Base-by-base conservation (phyloP, 2,113 vertebrate species). In the Ptychochromis oligacanthus region DNA sequence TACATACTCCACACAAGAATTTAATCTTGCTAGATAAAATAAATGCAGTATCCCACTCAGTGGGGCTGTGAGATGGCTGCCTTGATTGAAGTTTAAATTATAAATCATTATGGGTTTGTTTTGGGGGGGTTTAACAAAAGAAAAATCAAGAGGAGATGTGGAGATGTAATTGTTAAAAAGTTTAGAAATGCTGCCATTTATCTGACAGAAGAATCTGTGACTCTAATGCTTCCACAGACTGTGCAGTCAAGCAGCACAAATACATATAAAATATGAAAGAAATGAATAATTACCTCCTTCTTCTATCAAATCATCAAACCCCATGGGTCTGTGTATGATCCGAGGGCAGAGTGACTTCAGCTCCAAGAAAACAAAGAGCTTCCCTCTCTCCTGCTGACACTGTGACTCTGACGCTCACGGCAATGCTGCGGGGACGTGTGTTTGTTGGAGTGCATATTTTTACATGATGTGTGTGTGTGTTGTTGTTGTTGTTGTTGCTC, bases 201-300 rank as follows among this genome's bases (percentile, higher is more conserved):
- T 87, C 76, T 82, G 85, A 85, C 81, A 81, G 87, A 49, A 65
- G 18, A 75, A 80, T 83, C 75, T 65, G 67, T 70, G 54, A 83
- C 54, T 81, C 54, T 59, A 76, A 83, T 52, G 20, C 77, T 77
- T 15, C 34, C 59, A 20, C 80, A 28, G 43, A 43, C 58, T 46
- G 88, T 49, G 85, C 81, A 52, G 75, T 9, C 77, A 84, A 88
- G 87, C 88, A 56, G 85, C 84, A 86, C 91, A 90, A 91, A 86
- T 84, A 75, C 84, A 83, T 72, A 87, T 76, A 81, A 89, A 90
- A 60, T 88, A 77, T 70, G 83, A 91, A 89, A 79, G 90, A 89
- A 88, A 93, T 88, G 90, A 93, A 93, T 93, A 92, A 93, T 92
- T 91, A 90, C 87, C 92, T 87, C 86, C 77, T 61, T 86, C 85